Conservation (phyloP, 2,113 vertebrate species). For the Paedocypris sp. region DNA sequence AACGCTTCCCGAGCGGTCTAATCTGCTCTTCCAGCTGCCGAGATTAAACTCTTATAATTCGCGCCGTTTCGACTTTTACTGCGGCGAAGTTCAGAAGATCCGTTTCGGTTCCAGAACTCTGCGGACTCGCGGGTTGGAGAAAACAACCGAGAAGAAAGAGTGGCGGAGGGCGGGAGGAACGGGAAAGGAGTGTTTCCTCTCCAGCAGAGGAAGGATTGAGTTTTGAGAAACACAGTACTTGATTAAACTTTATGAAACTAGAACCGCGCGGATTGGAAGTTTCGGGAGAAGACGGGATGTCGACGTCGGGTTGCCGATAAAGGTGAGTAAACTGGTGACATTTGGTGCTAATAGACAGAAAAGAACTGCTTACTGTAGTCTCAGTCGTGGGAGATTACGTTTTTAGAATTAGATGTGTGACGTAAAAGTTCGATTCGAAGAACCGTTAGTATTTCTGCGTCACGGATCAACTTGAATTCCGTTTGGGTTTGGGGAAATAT, state of each 20-base stretch:
- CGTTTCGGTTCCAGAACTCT: background rate
- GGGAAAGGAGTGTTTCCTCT: constrained; percentile 35
- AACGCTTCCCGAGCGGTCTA: constrained; percentile 39
- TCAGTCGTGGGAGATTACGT: background rate
- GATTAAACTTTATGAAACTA: constrained; percentile 1
- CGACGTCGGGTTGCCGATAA: constrained; percentile 13
- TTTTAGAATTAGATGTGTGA: too few species aligned
- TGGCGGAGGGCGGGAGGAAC: constrained; percentile 28
- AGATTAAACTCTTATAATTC: background rate
- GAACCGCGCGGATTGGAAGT: background rate
- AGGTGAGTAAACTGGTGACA: constrained; percentile 28
- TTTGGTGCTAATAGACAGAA: background rate
- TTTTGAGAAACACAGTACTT: constrained; percentile 1
- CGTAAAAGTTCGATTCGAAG: background rate
- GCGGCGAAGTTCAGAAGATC: background rate
- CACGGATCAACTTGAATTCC: background rate
- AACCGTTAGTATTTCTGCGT: background rate
- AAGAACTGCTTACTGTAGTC: background rate
- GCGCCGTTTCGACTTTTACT: background rate
- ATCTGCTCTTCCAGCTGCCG: constrained; percentile 19
- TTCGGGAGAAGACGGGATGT: constrained; percentile 16
- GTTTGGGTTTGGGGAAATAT: too few species aligned
- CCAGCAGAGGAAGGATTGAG: background rate
- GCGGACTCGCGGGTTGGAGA: constrained; percentile 19
- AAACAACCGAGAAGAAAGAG: constrained; percentile 9